Evolutionary conservation across 2,113 vertebrate genomes (phyloP), one percentile per base, ranked within the genome.

Genomic region (Natator depressus): DNA sequence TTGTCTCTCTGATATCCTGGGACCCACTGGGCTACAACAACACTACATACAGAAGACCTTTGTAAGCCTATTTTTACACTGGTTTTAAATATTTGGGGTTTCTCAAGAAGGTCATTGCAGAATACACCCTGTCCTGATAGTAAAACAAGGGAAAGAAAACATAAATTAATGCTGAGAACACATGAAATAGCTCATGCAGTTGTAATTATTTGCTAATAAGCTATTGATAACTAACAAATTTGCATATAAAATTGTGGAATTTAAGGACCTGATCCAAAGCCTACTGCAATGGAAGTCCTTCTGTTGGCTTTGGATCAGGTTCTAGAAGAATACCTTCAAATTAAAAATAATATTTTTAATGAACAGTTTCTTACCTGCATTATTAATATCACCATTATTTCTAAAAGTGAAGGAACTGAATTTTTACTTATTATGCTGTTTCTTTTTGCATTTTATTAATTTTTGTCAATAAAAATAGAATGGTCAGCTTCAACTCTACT

Each of bases 111-210:
- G 6, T 11, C 27, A n/a, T 46, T 69, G 35, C 0, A 2, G 19
- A 47, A 6, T 0, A 38, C 46, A 9, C 10, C 75, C n/a, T 46
- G 25, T 25, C 3, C 22, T 27, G 75, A 78, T 13, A 47, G 9
- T 42, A 78, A 78, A 78, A 5, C 84, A 7, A 22, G 80, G 29
- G 49, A 14, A 35, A 49, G 29, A 25, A 78, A 0, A 0, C 13
- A 16, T 29, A 57, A 29, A 46, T 57, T 27, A 82, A 5, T 2
- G 25, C 1, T 6, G 6, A 8, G 16, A 72, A 27, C 1, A 31
- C 54, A n/a, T n/a, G 47, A 50, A 8, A 1, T 0, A 20, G n/a
- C 0, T 1, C 0, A 22, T 2, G 1, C 1, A 5, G 53, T 53
- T 12, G 0, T 1, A 51, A 29, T 22, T 1, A 4, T 90, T 50